Evolutionary conservation across 2,113 vertebrate genomes (phyloP), one percentile per base, ranked within the genome.

Genomic region (Oncorhynchus masou): DNA sequence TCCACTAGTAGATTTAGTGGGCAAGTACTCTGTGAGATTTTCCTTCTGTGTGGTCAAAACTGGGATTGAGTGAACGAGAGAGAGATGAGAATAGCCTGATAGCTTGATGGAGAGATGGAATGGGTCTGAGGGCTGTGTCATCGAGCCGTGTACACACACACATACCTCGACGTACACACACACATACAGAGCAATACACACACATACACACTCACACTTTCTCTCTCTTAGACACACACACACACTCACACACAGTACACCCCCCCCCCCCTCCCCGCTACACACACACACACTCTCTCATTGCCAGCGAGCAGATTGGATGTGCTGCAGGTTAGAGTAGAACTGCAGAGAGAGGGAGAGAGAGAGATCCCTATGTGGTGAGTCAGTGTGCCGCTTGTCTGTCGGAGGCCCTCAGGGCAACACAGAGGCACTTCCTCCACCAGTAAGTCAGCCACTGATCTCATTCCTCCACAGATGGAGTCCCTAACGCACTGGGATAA

Each of bases 391-490:
- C 51, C 19, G 51, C 16, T 5, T 54, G 3, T 54, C 51, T 54
- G 51, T 16, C 51, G 51, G 12, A 70, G 86, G 87, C 90, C 90
- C 70, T 27, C 80, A 83, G 90, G 90, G 83, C 83, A 91, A 83
- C 83, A 79, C 81, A 15, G 54, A 84, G 86, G 45, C 45, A 86
- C 87, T 90, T 90, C 86, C 90, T 87, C 87, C 68, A 76, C 68
- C 76, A 80, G 86, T 83, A 87, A 87, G 84, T 87, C 86, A 81
- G 84, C 84, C 71, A 83, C 86, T 87, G 91, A 91, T 89, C 88
- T 91, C 84, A 89, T 91, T 88, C 85, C 84, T 89, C 81, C 82
- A 78, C 89, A 86, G 85, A 92, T 87, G 86, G 87, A 90, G 81
- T 87, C 83, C 48, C 73, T 27, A 34, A 65, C 59, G 39, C 71